Evolutionary conservation across 1,140 invertebrate genomes (phyloP), one percentile per base, ranked within the genome.

Genomic region (Drosophila teissieri): DNA sequence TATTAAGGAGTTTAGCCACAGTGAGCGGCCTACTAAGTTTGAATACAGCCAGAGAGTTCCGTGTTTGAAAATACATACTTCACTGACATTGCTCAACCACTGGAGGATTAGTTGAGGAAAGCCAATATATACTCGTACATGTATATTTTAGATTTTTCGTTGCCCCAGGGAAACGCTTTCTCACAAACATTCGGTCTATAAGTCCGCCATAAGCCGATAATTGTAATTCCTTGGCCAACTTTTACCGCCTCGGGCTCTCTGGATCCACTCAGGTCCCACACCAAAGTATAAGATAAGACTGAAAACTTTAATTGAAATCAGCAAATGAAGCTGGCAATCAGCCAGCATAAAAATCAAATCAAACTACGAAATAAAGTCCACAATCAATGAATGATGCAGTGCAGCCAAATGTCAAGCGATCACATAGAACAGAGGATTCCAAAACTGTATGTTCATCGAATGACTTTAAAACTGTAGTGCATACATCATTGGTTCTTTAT

Each of bases 231-330:
- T 51, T 42, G 49, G 49, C 53, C 51, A 75, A 75, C 70, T 79
- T 83, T 79, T 83, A 79, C 70, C 60, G 80, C 80, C 80, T 49
- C 37, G 49, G 74, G 52, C 31, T 46, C 22, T 31, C 22, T 34
- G 22, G 15, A 39, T 55, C 31, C 48, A 63, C 70, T 54, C 24
- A 19, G 27, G 37, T 48, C 36, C 45, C 19, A 56, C 19, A 45
- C 53, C 5, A 27, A 27, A 6, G 8, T 3, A 31, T 8, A 8
- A 52, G 46, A 52, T 73, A 54, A 48, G 70, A 49, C 72, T 51
- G 40, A 54, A 70, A 61, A 49, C 39, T 34, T 78, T 74, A 73
- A 82, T 82, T 80, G 63, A 78, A 78, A 75, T 65, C 54, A 45
- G 58, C 67, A 75, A 67, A 69, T 36, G 48, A 36, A 46, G 64